Conservation (phyloP, 2,888 invertebrate species). For the Labia minor region DNA sequence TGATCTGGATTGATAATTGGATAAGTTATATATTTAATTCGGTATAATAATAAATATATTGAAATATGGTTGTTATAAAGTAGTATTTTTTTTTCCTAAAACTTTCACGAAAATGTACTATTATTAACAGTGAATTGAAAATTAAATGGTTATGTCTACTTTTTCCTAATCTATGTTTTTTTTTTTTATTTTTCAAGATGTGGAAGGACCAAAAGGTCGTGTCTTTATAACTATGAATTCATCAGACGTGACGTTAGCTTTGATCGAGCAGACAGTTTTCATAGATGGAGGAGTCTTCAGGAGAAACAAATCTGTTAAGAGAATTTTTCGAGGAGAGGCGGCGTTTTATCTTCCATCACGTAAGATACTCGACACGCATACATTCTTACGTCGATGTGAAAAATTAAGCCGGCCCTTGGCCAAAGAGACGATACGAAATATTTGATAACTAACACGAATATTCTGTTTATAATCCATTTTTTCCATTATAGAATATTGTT, state of each 20-base stretch:
- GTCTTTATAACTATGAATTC: background rate
- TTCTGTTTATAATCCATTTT: background rate
- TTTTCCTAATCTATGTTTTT: too few relatives aligned
- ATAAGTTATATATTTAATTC: too few relatives aligned
- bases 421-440: background rate
- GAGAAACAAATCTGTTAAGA: constrained; percentile 3
- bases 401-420: background rate
- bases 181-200: background rate
- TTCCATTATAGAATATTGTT: too few relatives aligned
- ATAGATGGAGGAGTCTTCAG: background rate
- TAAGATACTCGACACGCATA: background rate
- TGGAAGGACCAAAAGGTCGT: background rate
- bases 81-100: background rate
- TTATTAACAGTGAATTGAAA: background rate
- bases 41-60: background rate
- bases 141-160: background rate
- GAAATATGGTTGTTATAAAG: background rate
- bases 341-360: background rate
- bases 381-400: constrained; percentile 2
- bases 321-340: background rate
- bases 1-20: too few relatives aligned
- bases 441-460: background rate
- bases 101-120: background rate
- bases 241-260: constrained; percentile 7
- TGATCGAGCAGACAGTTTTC: constrained; percentile 8